Conservation (phyloP, 2,113 vertebrate species). For the Vulpes vulpes region DNA sequence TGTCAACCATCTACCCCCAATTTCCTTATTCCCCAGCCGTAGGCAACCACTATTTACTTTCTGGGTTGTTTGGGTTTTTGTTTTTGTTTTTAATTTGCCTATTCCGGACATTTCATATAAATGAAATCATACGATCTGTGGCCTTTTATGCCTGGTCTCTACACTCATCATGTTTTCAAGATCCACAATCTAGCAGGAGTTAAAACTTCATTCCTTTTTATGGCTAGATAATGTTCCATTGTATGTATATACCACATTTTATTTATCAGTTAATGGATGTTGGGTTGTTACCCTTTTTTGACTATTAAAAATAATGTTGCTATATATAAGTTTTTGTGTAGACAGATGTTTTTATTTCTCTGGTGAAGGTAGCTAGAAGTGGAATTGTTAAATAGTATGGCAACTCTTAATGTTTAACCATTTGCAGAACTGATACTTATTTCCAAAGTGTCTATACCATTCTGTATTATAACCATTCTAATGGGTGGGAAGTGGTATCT, state of each 20-base stretch:
- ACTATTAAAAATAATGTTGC: background rate
- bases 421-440: background rate
- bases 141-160: background rate
- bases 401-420: background rate
- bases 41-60: background rate
- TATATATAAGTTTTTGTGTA: background rate
- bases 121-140: background rate
- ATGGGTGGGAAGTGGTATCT: background rate
- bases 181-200: background rate
- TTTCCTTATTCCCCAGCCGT: background rate
- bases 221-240: background rate
- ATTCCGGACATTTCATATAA: background rate
- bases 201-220: background rate
- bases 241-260: background rate
- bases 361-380: background rate
- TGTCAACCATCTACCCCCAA: too few species aligned
- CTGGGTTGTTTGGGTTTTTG: background rate
- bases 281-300: background rate
- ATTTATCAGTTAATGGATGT: background rate
- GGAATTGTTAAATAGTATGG: background rate
- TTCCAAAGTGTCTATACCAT: background rate
- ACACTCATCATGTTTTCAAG: background rate
- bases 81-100: background rate
- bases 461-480: background rate
- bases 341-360: background rate